Percentiles rank a stretch among this genome's conserved stretches.
phyloP scores from a whole-genome alignment of 2,888 invertebrate species.

The Ctena decussata region DNA sequence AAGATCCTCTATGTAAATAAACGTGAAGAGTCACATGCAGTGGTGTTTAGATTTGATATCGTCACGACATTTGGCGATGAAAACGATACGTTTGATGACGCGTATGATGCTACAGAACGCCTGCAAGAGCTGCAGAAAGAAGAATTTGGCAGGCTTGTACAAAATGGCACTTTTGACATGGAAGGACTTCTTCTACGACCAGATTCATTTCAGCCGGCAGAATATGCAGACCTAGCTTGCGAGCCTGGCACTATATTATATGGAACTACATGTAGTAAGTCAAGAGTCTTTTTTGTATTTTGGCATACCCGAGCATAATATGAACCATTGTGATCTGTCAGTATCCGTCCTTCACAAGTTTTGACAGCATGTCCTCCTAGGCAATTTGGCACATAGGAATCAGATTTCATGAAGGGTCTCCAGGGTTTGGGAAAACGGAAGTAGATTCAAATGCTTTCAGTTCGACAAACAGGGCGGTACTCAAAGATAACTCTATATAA shows the following conservation, averaged over 20 bases:
- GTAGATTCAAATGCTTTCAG: no score
- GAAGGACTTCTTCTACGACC: not conserved
- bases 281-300: no score
- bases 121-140: not conserved
- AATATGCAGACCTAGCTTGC: slow-evolving; percentile 30
- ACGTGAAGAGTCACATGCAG: not conserved
- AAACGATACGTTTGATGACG: not conserved
- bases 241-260: slow-evolving; percentile 19
- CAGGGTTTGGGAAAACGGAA: no score
- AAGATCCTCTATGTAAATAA: no score
- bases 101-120: not conserved
- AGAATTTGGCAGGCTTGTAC: not conserved
- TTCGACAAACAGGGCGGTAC: no score
- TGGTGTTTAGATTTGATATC: not conserved
- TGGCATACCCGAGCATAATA: no score
- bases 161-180: slow-evolving; percentile 33
- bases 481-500: no score
- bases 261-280: slow-evolving; percentile 38
- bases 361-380: no score
- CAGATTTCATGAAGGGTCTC: no score
- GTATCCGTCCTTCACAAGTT: no score
- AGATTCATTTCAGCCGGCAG: slow-evolving; percentile 12
- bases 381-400: no score
- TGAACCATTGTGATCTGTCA: no score
- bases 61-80: not conserved